Percentiles rank a stretch among this genome's conserved stretches.
These are phyloP conservation scores for Lemur catta DNA, from an alignment of 2,797 vertebrate genomes.

Conservation along the genomic window DNA sequence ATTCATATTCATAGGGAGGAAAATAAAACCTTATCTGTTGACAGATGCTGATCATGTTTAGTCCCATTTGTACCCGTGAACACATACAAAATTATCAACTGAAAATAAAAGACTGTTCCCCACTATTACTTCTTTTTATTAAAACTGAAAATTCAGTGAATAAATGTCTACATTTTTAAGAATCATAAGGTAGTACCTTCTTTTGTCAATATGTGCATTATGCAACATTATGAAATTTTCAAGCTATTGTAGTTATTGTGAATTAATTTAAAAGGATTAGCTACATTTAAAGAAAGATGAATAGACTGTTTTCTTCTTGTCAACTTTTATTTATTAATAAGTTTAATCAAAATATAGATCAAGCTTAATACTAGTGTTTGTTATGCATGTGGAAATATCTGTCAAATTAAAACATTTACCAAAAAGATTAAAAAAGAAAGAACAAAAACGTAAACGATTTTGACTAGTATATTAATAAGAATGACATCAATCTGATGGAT, in stretches of 20 bases:
- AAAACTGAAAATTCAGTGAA: not conserved
- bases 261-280: not conserved
- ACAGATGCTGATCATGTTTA: slow-evolving; percentile 3
- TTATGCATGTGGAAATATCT: not conserved
- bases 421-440: not conserved
- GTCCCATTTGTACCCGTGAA: not conserved
- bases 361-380: not conserved
- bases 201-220: not conserved
- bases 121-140: not conserved
- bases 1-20: not conserved
- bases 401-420: not conserved
- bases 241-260: not conserved
- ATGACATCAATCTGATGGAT: not conserved
- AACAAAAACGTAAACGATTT: not conserved
- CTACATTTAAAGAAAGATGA: not conserved
- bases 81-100: not conserved
- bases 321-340: not conserved
- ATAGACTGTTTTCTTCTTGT: not conserved
- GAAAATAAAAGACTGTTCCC: not conserved
- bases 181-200: not conserved
- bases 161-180: not conserved
- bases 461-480: not conserved
- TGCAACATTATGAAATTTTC: not conserved
- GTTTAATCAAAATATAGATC: not conserved
- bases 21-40: slow-evolving; percentile 12